Conservation (phyloP, 2,797 vertebrate species). For the Chromis chromis region DNA sequence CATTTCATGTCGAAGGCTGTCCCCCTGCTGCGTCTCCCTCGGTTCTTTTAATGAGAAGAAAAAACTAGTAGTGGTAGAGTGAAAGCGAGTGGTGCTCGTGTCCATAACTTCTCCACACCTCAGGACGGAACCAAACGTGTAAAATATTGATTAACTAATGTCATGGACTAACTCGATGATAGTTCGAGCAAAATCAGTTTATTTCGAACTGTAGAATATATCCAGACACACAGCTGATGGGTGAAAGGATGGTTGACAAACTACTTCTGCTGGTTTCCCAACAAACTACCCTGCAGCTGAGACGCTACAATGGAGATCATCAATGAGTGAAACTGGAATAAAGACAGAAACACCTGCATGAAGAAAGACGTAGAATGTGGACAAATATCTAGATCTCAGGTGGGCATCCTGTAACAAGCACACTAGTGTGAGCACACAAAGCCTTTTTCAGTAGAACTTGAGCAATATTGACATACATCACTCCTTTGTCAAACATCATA, state of each 20-base stretch:
- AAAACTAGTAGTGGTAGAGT: not conserved
- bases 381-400: too few relatives aligned
- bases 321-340: too few relatives aligned
- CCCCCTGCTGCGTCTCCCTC: conserved; percentile 7
- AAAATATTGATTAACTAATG: conserved; percentile 1
- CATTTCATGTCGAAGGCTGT: conserved; percentile 41
- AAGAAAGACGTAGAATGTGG: too few relatives aligned
- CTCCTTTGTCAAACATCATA: too few relatives aligned
- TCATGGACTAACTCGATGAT: not conserved
- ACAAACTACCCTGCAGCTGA: too few relatives aligned
- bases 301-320: too few relatives aligned
- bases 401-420: too few relatives aligned
- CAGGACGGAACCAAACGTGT: not conserved
- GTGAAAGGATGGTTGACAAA: not conserved
- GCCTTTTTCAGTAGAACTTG: too few relatives aligned
- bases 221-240: not conserved
- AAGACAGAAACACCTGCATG: too few relatives aligned
- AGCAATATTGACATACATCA: too few relatives aligned
- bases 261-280: not conserved
- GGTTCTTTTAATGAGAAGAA: not conserved
- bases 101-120: not conserved
- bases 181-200: not conserved
- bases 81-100: not conserved
- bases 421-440: too few relatives aligned
- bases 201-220: not conserved